Evolutionary conservation across 2,797 vertebrate species (phyloP).

Genomic region (Pantherophis vulpinus): DNA sequence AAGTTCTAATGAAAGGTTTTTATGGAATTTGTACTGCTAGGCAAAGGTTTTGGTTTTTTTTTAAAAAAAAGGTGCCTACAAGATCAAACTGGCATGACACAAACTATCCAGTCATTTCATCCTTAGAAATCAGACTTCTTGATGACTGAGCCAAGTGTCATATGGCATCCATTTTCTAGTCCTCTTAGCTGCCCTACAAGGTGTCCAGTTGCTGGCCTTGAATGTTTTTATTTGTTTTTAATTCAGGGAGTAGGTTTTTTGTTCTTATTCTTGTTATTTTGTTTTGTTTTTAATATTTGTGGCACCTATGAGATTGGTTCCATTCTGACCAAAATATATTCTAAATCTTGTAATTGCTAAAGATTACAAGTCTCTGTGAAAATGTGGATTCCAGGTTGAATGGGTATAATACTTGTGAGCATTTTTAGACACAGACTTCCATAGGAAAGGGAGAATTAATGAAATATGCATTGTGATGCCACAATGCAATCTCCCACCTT

Average conservation of each 20-base stretch:
- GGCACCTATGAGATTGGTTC: background rate
- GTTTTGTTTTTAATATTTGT: background rate
- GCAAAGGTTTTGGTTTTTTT: background rate
- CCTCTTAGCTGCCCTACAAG: background rate
- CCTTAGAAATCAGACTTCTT: background rate
- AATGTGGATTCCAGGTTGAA: background rate
- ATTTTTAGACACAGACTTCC: background rate
- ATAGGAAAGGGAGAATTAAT: background rate
- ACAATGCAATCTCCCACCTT: background rate
- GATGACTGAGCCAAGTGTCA: background rate
- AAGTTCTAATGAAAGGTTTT: background rate
- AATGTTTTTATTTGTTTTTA: background rate
- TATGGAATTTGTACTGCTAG: background rate
- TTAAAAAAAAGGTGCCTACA: background rate
- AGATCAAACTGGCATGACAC: background rate
- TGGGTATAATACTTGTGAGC: background rate
- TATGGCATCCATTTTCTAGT: background rate
- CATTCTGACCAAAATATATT: background rate
- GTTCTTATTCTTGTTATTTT: no score
- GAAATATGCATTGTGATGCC: background rate
- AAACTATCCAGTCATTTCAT: background rate
- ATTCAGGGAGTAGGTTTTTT: background rate
- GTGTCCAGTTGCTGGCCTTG: background rate
- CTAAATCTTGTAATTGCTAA: background rate
- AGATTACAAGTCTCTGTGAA: background rate